phyloP scores from a whole-genome alignment of 2,113 vertebrate genomes.

The Bubo blakistoni region DNA sequence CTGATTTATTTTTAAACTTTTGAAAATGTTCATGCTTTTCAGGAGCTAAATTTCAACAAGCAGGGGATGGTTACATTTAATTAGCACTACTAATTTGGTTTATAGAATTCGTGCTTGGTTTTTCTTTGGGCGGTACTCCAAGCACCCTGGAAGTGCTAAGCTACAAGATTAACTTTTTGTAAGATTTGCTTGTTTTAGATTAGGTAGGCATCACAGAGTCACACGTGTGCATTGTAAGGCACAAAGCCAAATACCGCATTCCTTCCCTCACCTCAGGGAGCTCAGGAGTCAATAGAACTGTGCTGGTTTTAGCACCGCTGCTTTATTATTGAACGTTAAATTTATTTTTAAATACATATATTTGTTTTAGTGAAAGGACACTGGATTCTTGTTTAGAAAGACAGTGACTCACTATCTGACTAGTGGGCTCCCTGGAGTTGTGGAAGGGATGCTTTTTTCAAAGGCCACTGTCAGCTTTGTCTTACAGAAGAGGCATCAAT shows the following conservation, averaged over 20 bases:
- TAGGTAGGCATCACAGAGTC: not conserved
- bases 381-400: constrained; percentile 19
- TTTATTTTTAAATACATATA: not conserved
- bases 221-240: not conserved
- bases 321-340: not conserved
- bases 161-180: constrained; percentile 9
- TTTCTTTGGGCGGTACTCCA: not conserved
- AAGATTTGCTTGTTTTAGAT: not conserved
- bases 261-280: not conserved
- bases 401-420: constrained; percentile 11
- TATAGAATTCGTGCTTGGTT: not conserved
- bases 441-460: not conserved
- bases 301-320: constrained; percentile 4
- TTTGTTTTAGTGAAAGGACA: constrained; percentile 38
- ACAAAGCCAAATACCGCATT: constrained; percentile 4
- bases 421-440: not conserved
- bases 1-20: not conserved
- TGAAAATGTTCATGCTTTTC: not conserved
- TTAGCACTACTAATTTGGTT: not conserved
- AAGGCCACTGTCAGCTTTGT: not conserved
- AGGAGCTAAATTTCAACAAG: not conserved
- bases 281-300: not conserved
- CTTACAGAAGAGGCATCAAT: not conserved
- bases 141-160: not conserved
- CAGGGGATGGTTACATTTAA: not conserved